Conservation (phyloP, 2,113 vertebrate species). For the Alaudala cheleensis region DNA sequence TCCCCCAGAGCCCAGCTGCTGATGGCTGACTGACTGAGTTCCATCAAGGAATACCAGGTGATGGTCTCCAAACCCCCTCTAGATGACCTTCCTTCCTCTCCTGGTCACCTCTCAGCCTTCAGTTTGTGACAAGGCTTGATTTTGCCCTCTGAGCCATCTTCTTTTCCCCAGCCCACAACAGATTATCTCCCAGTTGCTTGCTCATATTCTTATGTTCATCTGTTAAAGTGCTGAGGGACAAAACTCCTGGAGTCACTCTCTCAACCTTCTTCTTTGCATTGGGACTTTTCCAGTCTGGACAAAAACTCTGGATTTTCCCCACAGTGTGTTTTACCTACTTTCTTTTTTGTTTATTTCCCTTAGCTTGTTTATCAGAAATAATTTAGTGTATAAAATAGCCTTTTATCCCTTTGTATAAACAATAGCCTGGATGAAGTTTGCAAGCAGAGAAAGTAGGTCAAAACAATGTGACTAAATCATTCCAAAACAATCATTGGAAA, state of each 20-base stretch:
- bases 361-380: background rate
- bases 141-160: background rate
- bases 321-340: background rate
- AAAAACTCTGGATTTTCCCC: background rate
- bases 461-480: conserved; percentile 41
- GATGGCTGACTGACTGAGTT: background rate
- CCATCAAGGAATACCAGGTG: accelerated
- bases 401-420: background rate
- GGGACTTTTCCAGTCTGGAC: background rate
- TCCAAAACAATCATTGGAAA: conserved; percentile 29
- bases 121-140: background rate
- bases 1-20: background rate
- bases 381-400: background rate
- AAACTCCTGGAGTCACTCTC: background rate
- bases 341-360: background rate
- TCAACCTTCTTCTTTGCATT: background rate
- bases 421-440: background rate
- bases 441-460: conserved; percentile 24
- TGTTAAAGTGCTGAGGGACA: background rate
- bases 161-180: background rate
- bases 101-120: background rate
- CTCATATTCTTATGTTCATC: background rate
- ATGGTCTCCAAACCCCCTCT: background rate
- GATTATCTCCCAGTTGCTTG: background rate
- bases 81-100: background rate